Evolutionary conservation across 2,113 vertebrate species (phyloP).

Genomic region (Cyprinus carpio): DNA sequence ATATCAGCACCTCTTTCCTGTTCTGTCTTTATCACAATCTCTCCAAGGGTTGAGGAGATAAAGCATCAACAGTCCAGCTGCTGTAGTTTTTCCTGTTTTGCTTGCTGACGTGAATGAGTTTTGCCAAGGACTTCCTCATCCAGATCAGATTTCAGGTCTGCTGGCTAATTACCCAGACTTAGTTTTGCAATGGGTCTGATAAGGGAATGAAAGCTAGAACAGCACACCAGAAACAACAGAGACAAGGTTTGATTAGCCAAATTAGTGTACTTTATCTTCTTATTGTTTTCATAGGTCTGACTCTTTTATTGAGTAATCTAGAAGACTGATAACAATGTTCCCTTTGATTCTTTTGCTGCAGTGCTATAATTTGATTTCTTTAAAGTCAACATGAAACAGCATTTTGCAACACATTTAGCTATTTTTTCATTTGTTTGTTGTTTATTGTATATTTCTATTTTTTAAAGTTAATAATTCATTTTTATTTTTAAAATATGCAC

Average conservation of each 20-base stretch:
- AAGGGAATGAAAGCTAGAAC: constrained; percentile 17
- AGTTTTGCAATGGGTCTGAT: constrained; percentile 25
- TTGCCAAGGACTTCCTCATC: constrained; percentile 1
- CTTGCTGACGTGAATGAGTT: neutral
- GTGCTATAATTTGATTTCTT: constrained; percentile 1
- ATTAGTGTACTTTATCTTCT: constrained; percentile 23
- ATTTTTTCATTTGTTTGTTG: too few species aligned
- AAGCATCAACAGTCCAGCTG: constrained; percentile 19
- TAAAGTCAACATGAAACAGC: constrained; percentile 7
- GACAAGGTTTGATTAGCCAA: constrained; percentile 17
- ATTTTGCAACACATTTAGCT: neutral
- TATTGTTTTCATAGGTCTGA: constrained; percentile 13
- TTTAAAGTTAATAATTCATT: neutral
- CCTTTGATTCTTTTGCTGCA: neutral
- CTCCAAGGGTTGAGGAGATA: constrained; percentile 38
- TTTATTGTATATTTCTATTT: neutral
- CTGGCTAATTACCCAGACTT: constrained; percentile 31
- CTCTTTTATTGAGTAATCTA: constrained; percentile 17
- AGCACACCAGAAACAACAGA: constrained; percentile 23
- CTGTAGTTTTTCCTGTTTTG: neutral
- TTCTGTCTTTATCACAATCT: constrained; percentile 14
- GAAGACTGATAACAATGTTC: constrained; percentile 6
- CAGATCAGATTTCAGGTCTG: constrained; percentile 28
- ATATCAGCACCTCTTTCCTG: constrained; percentile 18
- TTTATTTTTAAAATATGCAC: neutral